Percentiles rank a stretch among this genome's conserved stretches.
Evolutionary conservation across 2,888 invertebrate genomes (phyloP).

Genomic region (Thereva nobilitata): DNA sequence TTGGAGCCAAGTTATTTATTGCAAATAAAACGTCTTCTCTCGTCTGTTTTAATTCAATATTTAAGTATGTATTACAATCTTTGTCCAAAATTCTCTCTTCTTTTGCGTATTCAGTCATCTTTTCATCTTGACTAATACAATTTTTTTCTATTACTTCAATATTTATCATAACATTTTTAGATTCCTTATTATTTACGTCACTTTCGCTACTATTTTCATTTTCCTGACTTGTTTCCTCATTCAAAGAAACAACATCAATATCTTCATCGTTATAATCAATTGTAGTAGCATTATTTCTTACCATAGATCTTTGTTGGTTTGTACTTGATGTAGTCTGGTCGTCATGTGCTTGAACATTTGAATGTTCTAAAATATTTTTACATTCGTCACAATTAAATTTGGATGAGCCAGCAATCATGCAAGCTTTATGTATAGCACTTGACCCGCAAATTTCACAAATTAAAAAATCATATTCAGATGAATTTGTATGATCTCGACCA

Average conservation of each 20-base stretch:
- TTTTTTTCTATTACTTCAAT: background rate
- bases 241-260: background rate
- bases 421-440: conserved; percentile 42
- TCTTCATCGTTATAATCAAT: conserved; percentile 17
- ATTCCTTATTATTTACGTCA: background rate
- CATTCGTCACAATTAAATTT: conserved; percentile 38
- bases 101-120: background rate
- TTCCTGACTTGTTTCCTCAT: background rate
- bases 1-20: too few species aligned
- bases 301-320: background rate
- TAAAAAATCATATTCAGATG: conserved; percentile 43
- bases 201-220: background rate
- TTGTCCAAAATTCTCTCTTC: too few species aligned
- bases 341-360: background rate
- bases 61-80: too few species aligned
- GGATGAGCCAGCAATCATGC: conserved; percentile 16
- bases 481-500: conserved; percentile 58
- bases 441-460: conserved; percentile 51
- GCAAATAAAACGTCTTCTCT: too few species aligned
- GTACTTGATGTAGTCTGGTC: background rate
- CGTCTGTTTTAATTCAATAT: too few species aligned
- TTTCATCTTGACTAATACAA: background rate
- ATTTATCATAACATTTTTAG: too few species aligned
- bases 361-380: background rate
- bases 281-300: background rate